A percentile compares a stretch with the other conserved stretches of the same genome.
Conservation (phyloP, 1,140 invertebrate genomes). For the Choristoneura fumiferana region DNA sequence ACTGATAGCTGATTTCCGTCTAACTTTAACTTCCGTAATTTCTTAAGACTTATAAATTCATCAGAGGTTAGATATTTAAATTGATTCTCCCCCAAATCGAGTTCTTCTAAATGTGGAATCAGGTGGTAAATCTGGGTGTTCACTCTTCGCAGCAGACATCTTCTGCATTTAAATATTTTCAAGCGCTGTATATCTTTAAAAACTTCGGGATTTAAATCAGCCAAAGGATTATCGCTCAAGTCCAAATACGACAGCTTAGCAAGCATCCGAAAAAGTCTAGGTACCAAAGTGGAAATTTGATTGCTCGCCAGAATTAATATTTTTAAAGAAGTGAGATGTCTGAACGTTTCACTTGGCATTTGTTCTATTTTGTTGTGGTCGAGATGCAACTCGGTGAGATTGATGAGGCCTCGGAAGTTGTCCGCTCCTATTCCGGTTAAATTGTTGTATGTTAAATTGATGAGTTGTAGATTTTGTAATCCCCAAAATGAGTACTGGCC, state of each 20-base stretch:
- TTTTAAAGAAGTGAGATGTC: conserved; percentile 82
- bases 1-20: conserved; percentile 89
- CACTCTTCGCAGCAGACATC: conserved; percentile 84
- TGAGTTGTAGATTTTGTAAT: conserved; percentile 81
- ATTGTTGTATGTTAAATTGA: conserved; percentile 88
- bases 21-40: conserved; percentile 83
- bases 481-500: conserved; percentile 89
- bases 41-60: conserved; percentile 84
- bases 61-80: conserved; percentile 88
- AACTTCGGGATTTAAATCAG: conserved; percentile 85
- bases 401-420: conserved; percentile 88
- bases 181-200: conserved; percentile 88
- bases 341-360: conserved; percentile 87
- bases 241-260: conserved; percentile 84
- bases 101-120: conserved; percentile 82
- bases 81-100: conserved; percentile 88
- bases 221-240: conserved; percentile 86
- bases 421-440: conserved; percentile 87
- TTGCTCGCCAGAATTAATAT: conserved; percentile 86
- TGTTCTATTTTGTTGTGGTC: conserved; percentile 88
- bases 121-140: conserved; percentile 88
- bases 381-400: conserved; percentile 89
- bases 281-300: conserved; percentile 83
- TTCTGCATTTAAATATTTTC: conserved; percentile 83
- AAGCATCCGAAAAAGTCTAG: conserved; percentile 83